Conservation (phyloP, 2,113 vertebrate species). For the Cinclus cinclus region DNA sequence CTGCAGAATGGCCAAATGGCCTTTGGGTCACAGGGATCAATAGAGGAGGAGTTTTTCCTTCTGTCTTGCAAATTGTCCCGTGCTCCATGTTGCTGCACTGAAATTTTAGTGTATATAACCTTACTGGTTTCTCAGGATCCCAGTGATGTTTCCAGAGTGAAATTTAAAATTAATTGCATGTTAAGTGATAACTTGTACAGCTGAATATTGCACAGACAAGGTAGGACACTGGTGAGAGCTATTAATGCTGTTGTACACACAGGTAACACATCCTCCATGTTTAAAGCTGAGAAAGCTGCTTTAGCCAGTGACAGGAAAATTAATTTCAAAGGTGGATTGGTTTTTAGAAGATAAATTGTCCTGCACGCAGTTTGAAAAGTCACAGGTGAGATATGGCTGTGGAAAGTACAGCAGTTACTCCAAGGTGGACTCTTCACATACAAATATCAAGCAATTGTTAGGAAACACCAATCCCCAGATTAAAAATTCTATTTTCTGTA, state of each 20-base stretch:
- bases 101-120: neutral
- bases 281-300: neutral
- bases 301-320: neutral
- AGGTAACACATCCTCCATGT: fast-evolving
- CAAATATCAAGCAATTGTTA: neutral
- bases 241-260: neutral
- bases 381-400: neutral
- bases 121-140: neutral
- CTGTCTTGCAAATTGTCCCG: too few relatives aligned
- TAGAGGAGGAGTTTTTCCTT: neutral
- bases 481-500: neutral
- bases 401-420: neutral
- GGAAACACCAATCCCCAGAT: neutral
- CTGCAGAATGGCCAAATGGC: too few relatives aligned
- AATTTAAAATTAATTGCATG: neutral
- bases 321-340: neutral
- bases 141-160: neutral
- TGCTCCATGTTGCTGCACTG: neutral
- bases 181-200: neutral
- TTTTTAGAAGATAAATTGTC: neutral
- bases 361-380: neutral
- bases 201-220: neutral
- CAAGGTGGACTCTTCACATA: neutral
- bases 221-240: neutral
- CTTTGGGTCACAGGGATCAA: neutral